A percentile compares a stretch with the other conserved stretches of the same genome.
Evolutionary conservation across 1,140 invertebrate species (phyloP).

Genomic region (Andrena cerasifolii): DNA sequence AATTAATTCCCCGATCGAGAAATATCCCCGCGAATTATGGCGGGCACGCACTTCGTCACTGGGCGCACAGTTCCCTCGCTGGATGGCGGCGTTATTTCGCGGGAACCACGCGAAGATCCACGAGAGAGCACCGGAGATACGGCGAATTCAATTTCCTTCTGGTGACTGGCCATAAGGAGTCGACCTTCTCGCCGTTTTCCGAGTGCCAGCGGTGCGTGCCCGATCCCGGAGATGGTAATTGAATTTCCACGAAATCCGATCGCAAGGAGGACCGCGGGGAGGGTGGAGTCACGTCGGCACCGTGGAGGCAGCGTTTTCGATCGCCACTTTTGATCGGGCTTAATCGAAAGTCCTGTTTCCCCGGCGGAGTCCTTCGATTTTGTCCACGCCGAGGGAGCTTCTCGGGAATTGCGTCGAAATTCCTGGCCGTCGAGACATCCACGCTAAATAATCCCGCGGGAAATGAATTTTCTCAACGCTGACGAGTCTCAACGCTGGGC

Average conservation of each 20-base stretch:
- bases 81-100: not conserved
- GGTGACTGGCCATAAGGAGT: not conserved
- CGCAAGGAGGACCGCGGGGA: not conserved
- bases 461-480: slow-evolving; percentile 2
- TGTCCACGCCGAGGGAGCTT: not conserved
- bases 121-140: slow-evolving; percentile 12
- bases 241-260: slow-evolving; percentile 28
- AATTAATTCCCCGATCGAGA: not conserved
- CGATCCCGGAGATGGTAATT: slow-evolving; percentile 27
- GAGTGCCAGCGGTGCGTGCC: not conserved
- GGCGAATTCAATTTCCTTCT: slow-evolving; percentile 30
- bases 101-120: not conserved
- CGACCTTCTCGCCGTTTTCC: slow-evolving; percentile 15
- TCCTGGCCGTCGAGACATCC: not conserved
- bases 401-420: not conserved
- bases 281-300: not conserved
- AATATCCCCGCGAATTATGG: slow-evolving; percentile 8
- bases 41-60: slow-evolving; percentile 30
- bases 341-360: not conserved
- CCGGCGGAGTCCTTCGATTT: not conserved
- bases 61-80: slow-evolving; percentile 1
- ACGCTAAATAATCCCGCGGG: not conserved
- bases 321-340: slow-evolving; percentile 4
- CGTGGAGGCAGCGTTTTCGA: not conserved
- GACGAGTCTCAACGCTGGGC: not conserved